Evolutionary conservation across 2,113 vertebrate species (phyloP), one percentile per base, ranked within the genome.

Genomic region (Limnothrissa miodon): DNA sequence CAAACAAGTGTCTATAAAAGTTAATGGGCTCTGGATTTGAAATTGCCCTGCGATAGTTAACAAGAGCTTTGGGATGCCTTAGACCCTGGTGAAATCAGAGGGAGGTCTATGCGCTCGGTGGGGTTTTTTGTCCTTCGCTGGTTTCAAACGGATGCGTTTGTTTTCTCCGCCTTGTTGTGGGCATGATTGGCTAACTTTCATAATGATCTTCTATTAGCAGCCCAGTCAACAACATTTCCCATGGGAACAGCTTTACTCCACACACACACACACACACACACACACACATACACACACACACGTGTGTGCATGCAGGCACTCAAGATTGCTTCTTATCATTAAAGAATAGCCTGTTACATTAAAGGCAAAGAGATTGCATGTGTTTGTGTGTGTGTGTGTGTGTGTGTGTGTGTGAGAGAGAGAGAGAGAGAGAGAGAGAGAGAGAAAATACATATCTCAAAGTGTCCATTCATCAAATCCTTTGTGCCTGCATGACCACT

Each of bases 171-270:
- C 66, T 74, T 36, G 66, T 74, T 29, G 25, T 62, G 59, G 7
- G 66, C 29, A 74, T 90, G 86, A 90, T 90, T 88, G 81, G 85
- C 86, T 87, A 56, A 91, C 92, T 89, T 88, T 91, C 89, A 87
- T 87, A 91, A 92, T 91, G 89, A 91, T 88, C 88, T 78, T 90
- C 86, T 90, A 88, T 90, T 92, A 89, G 86, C 82, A 78, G 81
- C 79, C 80, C 56, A 83, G 88, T 90, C 88, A 87, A 90, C 89
- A 90, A 78, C 84, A 84, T 90, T 89, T 90, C 89, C 87, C 89
- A 44, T 7, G 89, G 85, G 91, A 92, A 87, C 80, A 83, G 87
- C 83, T 79, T 83, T 83, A 66, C 79, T 79, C n/a, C 36, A 79
- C 85, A 85, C 11, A 74, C 10, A 13, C 17, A 13, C 4, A 13